Base-by-base conservation (phyloP, 2,113 vertebrate genomes). In the Cyanoderma ruficeps region DNA sequence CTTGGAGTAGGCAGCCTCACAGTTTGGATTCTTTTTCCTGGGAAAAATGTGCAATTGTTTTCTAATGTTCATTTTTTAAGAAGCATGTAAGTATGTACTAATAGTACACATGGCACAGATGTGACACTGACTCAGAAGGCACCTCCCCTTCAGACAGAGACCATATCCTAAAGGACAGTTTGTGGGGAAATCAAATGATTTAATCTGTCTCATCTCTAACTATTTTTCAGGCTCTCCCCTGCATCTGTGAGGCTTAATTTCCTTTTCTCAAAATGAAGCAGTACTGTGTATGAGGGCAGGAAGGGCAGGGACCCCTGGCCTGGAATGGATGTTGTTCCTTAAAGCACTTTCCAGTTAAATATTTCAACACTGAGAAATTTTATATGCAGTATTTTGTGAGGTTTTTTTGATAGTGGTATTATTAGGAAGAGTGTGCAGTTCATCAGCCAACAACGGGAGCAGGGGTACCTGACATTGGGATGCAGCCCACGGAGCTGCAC, bases 11-110 rank as follows among this genome's bases (percentile, higher is more conserved):
- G 98, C 39, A 99, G 89, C 78, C 78, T 97, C 56, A 99, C 97
- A 0, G 98, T 98, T 83, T 98, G 98, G 50, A 99, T 96, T 47
- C 98, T 94, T 74, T 97, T 98, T 74, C 99, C 99, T 99, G 27
- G 11, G 60, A 64, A 68, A 76, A 86, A 33, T 5, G 24, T 24
- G 37, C 8, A 41, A 18, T 28, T 37, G 33, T 57, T 94, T 94
- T 63, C 33, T 57, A 61, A n/a, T 8, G 23, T 50, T 52, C 31
- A 10, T 65, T 70, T 86, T 69, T 37, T 28, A 81, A 14, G 41
- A 61, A 64, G 57, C 28, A 22, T 3, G 8, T 53, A 41, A 41
- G 70, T 46, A 24, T 10, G 19, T 22, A 9, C 46, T 30, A 2
- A 18, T 17, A 53, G 31, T 13, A 21, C 42, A 21, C 8, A 9